Evolutionary conservation across 2,797 vertebrate genomes (phyloP).

Genomic region (Spinus pinus): DNA sequence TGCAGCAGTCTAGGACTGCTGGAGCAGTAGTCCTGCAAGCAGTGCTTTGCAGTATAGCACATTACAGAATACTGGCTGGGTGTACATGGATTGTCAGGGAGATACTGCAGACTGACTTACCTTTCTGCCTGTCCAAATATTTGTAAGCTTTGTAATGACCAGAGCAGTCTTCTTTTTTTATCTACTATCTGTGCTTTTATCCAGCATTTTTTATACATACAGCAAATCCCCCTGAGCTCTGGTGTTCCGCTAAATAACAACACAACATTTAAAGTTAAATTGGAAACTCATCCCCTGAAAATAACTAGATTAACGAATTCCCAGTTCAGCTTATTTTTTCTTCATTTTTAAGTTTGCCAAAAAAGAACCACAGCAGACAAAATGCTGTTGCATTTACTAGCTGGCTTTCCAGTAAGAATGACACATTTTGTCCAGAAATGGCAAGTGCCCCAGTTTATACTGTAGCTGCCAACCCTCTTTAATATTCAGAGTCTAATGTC

Average conservation of each 20-base stretch:
- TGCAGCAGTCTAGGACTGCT: not conserved
- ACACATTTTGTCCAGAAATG: slow-evolving; percentile 25
- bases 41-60: not conserved
- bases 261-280: slow-evolving; percentile 34
- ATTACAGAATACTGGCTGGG: not conserved
- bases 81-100: not conserved
- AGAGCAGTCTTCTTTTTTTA: not conserved
- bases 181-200: not conserved
- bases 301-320: slow-evolving; percentile 23
- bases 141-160: not conserved
- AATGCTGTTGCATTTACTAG: not conserved
- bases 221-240: not conserved
- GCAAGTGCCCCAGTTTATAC: slow-evolving; percentile 4
- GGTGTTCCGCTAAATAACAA: not conserved
- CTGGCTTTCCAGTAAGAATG: slow-evolving; percentile 27
- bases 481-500: slow-evolving; percentile 47
- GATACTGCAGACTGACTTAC: not conserved
- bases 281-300: slow-evolving; percentile 11
- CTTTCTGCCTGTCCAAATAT: not conserved
- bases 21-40: not conserved
- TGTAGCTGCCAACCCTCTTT: slow-evolving; percentile 39
- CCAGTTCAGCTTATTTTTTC: not conserved
- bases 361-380: not conserved
- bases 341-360: not conserved
- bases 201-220: not conserved